A percentile compares a stretch with the other conserved stretches of the same genome.
These are phyloP conservation scores for Pseudolaguvia tuberculata DNA, from an alignment of 2,113 vertebrate genomes.

Conservation along the genomic window DNA sequence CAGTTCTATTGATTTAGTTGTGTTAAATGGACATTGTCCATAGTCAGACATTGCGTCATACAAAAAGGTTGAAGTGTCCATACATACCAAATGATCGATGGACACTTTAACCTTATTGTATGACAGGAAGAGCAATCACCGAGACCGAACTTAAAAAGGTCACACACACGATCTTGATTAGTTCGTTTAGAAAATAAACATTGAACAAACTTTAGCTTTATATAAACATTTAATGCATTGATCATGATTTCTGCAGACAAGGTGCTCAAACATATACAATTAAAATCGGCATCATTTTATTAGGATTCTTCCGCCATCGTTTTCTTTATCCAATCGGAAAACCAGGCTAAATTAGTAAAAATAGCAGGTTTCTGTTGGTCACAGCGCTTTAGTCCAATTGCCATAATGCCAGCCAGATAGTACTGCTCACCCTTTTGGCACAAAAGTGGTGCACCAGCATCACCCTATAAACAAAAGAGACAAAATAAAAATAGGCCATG, in stretches of 20 bases:
- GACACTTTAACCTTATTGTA: too few relatives aligned
- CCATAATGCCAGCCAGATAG: slow-evolving; percentile 64
- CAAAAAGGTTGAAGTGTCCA: too few relatives aligned
- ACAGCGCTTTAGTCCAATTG: slow-evolving; percentile 57
- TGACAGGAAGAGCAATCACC: too few relatives aligned
- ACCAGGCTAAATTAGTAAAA: slow-evolving; percentile 56
- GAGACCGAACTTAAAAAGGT: too few relatives aligned
- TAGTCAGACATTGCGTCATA: too few relatives aligned
- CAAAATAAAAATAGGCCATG: background rate
- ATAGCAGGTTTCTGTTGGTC: slow-evolving; percentile 55
- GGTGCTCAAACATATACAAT: background rate
- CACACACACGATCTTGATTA: too few relatives aligned
- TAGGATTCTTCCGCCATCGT: slow-evolving; percentile 18
- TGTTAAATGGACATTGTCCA: too few relatives aligned
- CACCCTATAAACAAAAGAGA: slow-evolving; percentile 52
- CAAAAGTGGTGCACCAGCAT: slow-evolving; percentile 59
- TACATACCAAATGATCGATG: too few relatives aligned
- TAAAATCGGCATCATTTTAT: background rate
- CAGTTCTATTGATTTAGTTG: too few relatives aligned
- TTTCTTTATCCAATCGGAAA: slow-evolving; percentile 51
- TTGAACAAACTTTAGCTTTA: too few relatives aligned
- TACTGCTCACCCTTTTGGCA: slow-evolving; percentile 55
- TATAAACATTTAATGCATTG: background rate
- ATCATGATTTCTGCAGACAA: background rate
- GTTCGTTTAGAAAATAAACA: too few relatives aligned